Evolutionary conservation across 1,140 invertebrate species (phyloP), one percentile per base, ranked within the genome.

Genomic region (Cydia pomonella): DNA sequence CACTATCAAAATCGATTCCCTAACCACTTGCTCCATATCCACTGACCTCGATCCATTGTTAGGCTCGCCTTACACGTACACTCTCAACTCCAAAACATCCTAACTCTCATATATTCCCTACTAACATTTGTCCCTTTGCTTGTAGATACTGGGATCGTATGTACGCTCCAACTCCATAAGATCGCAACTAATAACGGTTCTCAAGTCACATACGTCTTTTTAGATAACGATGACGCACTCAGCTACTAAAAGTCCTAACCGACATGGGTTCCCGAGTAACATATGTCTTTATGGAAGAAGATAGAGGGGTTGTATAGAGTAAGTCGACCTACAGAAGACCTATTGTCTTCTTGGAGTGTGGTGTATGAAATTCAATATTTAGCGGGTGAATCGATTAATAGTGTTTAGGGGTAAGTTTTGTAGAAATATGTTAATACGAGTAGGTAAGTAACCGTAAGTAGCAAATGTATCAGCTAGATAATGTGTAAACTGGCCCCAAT

Each of bases 361-460:
- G 53, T 23, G 53, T 59, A 59, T 59, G 53, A 59, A 59, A 59
- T 59, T 23, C n/a, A 59, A 23, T 59, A 59, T 59, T 59, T 59
- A 59, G 18, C 18, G 50, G 47, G 50, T 59, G 50, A 21, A 21
- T 59, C 18, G 50, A 50, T n/a, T 50, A n/a, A n/a, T n/a, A 16
- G 50, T 21, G 18, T 2, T 59, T 59, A 9, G n/a, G 18, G 18
- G 53, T 10, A 59, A 50, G 12, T 50, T 50, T n/a, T 50, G 47
- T 50, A 3, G 44, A 16, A 47, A 4, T 16, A 16, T 47, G 16
- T n/a, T n/a, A n/a, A n/a, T n/a, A n/a, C n/a, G n/a, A n/a, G n/a
- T n/a, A n/a, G n/a, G n/a, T n/a, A n/a, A n/a, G n/a, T n/a, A n/a
- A n/a, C n/a, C n/a, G n/a, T n/a, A n/a, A n/a, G n/a, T n/a, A n/a